Evolutionary conservation across 2,113 vertebrate species (phyloP), one percentile per base, ranked within the genome.

Genomic region (Crotalus viridis): DNA sequence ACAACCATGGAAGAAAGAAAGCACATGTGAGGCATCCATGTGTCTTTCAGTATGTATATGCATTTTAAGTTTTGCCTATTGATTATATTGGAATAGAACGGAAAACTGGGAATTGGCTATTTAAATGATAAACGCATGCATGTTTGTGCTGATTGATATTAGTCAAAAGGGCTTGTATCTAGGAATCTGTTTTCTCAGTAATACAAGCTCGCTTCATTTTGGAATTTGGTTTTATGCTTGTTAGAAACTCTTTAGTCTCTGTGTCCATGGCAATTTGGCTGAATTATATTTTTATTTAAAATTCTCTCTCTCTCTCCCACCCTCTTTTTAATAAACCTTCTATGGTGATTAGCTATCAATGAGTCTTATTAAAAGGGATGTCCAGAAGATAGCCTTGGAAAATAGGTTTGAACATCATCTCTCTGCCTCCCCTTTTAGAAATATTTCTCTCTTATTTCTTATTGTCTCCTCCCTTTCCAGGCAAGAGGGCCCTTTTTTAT

Each of bases 401-500:
- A 33, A 39, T 24, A 21, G 28, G 13, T 19, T 89, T 81, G 24
- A 88, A 48, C 61, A 15, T 85, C 39, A 85, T 92, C 54, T 26
- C 39, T 51, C 24, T 89, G 52, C 48, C 9, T 86, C 39, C 59
- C 28, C 28, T 43, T 64, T 81, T 52, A 61, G 74, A 81, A 81
- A 81, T 26, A 51, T 59, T n/a, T 92, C 88, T 89, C 28, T 92
- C 28, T 89, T 89, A 56, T 56, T 93, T 85, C 33, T 89, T 19
- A 10, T 69, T 17, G 74, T 89, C 61, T 43, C 57, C 74, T 90
- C 57, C 64, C 12, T 0, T 89, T 4, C 85, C 59, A 59, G 0
- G 39, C 39, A 0, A 0, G 48, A 48, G 93, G 87, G 87, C 86
- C 51, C 91, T 94, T 95, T 93, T 92, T 92, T 96, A 94, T 94